Evolutionary conservation across 2,797 vertebrate species (phyloP).

Genomic region (Cossypha dichroa): DNA sequence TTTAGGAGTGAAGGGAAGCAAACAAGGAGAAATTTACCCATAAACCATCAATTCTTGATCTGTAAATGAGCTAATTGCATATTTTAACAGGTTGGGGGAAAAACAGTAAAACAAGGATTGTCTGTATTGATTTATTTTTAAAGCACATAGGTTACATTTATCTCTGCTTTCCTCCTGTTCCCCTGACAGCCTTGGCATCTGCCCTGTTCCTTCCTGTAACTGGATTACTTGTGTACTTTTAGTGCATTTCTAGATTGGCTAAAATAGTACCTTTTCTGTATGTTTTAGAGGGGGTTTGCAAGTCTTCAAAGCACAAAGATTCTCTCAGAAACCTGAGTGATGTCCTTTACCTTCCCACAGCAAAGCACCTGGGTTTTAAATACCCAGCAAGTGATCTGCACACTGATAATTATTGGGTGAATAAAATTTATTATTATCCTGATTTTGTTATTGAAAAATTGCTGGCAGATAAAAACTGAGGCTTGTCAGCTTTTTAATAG

Average conservation of each 20-base stretch:
- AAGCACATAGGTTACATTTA: constrained; percentile 5
- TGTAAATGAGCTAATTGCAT: constrained; percentile 11
- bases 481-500: neutral
- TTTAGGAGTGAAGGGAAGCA: neutral
- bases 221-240: constrained; percentile 2
- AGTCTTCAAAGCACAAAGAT: neutral
- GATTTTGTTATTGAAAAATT: neutral
- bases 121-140: constrained; percentile 41
- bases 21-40: constrained; percentile 6
- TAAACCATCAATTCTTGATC: neutral
- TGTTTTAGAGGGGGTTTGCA: neutral
- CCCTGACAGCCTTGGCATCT: constrained; percentile 30
- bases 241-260: neutral
- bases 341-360: neutral
- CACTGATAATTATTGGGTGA: neutral
- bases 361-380: neutral
- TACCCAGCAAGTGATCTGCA: neutral
- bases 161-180: constrained; percentile 17
- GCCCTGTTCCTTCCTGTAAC: constrained; percentile 42
- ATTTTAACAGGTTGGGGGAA: neutral
- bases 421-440: neutral
- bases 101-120: constrained; percentile 6
- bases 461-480: neutral
- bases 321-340: neutral
- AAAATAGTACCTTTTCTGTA: constrained; percentile 8